A percentile compares a stretch with the other conserved stretches of the same genome.
Evolutionary conservation across 2,797 vertebrate species (phyloP).

Genomic region (Remorina albescens): DNA sequence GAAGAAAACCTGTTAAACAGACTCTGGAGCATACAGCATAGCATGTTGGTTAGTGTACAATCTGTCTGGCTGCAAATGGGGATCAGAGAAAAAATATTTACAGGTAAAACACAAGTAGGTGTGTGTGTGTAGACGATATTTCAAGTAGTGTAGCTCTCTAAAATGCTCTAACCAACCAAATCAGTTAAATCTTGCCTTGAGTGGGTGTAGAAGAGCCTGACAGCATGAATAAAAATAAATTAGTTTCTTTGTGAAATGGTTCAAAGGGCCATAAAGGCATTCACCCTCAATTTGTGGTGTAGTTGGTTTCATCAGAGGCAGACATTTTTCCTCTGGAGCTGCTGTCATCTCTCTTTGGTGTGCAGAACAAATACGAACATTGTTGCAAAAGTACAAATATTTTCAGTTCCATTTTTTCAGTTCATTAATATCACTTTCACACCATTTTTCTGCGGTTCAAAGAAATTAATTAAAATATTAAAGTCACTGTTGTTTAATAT

Average conservation of each 20-base stretch:
- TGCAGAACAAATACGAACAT: constrained; percentile 28
- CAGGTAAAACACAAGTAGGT: neutral
- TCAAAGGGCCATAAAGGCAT: constrained; percentile 34
- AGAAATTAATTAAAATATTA: constrained; percentile 30
- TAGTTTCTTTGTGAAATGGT: constrained; percentile 43
- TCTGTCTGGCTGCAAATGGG: constrained; percentile 8
- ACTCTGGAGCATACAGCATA: constrained; percentile 18
- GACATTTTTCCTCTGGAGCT: constrained; percentile 22
- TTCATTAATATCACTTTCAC: constrained; percentile 32
- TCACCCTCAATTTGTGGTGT: constrained; percentile 29
- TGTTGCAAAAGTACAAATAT: constrained; percentile 31
- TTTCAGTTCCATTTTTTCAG: constrained; percentile 21
- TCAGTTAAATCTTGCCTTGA: constrained; percentile 7
- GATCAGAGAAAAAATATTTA: neutral
- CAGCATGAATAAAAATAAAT: constrained; percentile 27
- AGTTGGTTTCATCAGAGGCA: constrained; percentile 35
- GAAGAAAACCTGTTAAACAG: constrained; percentile 31
- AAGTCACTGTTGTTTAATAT: constrained; percentile 27
- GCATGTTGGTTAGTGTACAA: constrained; percentile 6
- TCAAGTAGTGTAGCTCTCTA: neutral
- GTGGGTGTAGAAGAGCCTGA: neutral
- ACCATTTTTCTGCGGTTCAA: constrained; percentile 14
- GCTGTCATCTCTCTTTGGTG: constrained; percentile 34
- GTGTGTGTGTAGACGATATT: neutral
- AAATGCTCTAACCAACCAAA: constrained; percentile 19